phyloP scores from a whole-genome alignment of 2,888 invertebrate genomes.

The Proisotoma minuta region DNA sequence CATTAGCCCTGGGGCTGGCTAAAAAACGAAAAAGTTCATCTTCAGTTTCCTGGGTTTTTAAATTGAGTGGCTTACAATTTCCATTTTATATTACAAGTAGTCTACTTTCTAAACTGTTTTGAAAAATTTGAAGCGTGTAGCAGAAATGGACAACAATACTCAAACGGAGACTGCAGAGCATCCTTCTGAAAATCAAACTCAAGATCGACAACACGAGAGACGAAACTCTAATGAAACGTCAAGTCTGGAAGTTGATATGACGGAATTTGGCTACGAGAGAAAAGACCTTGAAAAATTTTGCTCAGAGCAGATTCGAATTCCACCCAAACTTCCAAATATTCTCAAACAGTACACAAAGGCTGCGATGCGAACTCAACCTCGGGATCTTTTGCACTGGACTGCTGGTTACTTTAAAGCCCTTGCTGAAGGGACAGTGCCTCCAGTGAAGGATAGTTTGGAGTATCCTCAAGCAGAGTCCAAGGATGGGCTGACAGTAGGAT shows the following conservation, averaged over 20 bases:
- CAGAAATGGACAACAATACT: too few relatives aligned
- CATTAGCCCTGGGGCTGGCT: too few relatives aligned
- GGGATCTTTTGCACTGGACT: conserved; percentile 80
- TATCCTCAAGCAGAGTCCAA: conserved; percentile 64
- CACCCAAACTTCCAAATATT: conserved; percentile 74
- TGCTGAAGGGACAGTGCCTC: conserved; percentile 70
- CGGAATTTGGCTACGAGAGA: conserved; percentile 51
- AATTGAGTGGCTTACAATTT: too few relatives aligned
- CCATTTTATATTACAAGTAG: too few relatives aligned
- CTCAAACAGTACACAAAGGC: conserved; percentile 84
- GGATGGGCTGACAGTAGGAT: conserved; percentile 73
- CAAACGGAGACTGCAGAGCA: too few relatives aligned
- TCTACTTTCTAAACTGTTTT: too few relatives aligned
- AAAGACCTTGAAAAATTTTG: conserved; percentile 67
- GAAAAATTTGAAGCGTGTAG: too few relatives aligned
- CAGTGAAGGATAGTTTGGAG: conserved; percentile 72
- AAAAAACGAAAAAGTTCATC: too few relatives aligned
- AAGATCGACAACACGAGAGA: too few relatives aligned
- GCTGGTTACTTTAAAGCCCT: conserved; percentile 74
- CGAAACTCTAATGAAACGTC: too few relatives aligned
- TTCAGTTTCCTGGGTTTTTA: too few relatives aligned
- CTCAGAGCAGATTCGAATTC: conserved; percentile 76
- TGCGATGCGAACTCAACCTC: conserved; percentile 83
- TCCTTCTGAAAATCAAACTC: too few relatives aligned
- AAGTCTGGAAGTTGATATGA: conserved; percentile 4